Conservation (phyloP, 37 sponge, comb jelly and placozoan genomes). For the Agelas oroides region DNA sequence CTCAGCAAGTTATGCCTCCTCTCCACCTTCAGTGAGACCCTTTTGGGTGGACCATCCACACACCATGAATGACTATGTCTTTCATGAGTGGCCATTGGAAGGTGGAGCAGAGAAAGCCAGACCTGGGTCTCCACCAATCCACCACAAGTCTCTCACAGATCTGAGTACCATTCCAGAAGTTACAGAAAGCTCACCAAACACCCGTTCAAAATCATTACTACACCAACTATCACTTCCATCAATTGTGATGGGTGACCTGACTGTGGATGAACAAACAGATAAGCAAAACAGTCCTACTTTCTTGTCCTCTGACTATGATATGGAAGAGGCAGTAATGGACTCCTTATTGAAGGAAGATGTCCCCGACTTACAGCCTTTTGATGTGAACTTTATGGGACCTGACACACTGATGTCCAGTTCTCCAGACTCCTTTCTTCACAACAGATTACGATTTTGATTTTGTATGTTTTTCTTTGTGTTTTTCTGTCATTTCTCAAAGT, state of each 20-base stretch:
- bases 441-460: background rate
- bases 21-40: slow-evolving; percentile 74
- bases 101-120: background rate
- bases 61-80: slow-evolving; percentile 45
- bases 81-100: slow-evolving; percentile 75
- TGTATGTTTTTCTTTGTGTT: background rate
- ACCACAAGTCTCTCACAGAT: slow-evolving; percentile 80
- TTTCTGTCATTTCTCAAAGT: background rate
- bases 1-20: slow-evolving; percentile 78
- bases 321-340: slow-evolving; percentile 68
- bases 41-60: slow-evolving; percentile 60
- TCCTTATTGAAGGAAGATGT: slow-evolving; percentile 44
- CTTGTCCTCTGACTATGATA: slow-evolving; percentile 43
- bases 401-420: slow-evolving; percentile 6
- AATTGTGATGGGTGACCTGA: slow-evolving; percentile 62
- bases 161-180: slow-evolving; percentile 26
- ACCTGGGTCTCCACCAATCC: slow-evolving; percentile 57
- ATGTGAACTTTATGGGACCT: slow-evolving; percentile 29
- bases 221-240: slow-evolving; percentile 84
- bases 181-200: background rate
- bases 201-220: slow-evolving; percentile 3
- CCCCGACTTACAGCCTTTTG: slow-evolving; percentile 37
- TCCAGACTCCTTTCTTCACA: slow-evolving; percentile 35
- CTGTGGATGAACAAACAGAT: slow-evolving; percentile 43
- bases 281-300: slow-evolving; percentile 3